Base-by-base conservation (phyloP, 2,888 invertebrate species). In the Rotaria socialis region DNA sequence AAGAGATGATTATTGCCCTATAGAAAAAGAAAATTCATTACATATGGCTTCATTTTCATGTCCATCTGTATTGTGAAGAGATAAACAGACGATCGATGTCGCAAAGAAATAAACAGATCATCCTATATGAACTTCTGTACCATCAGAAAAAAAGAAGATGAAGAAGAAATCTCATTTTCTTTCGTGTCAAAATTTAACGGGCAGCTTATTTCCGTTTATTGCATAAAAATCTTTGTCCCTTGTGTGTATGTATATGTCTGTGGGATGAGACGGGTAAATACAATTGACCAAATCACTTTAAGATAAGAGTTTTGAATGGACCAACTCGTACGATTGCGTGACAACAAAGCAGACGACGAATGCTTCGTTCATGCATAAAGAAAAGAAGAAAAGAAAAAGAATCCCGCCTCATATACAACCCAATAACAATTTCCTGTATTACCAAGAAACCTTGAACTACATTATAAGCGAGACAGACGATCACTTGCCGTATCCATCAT, bases 1-100 rank as follows among this genome's bases (percentile, higher is more conserved):
- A 67, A 67, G 67, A 67, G 67, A 67, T 67, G 67, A 67, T 67
- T 67, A 67, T 67, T 67, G 35, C 67, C 67, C 67, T 67, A 67
- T 67, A 67, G 67, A 67, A 67, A 67, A 35, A 35, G 35, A 35
- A 35, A 67, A 67, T 67, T 67, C 67, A 67, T 67, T 67, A 67
- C 67, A 67, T 67, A 67, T 67, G 67, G 67, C 67, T 67, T 67
- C 67, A 67, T 67, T 67, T 67, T 67, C 19, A 67, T 67, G 35
- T 67, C 67, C 67, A 67, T 67, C 67, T 67, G 67, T 67, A 67
- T 56, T 5, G 35, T 35, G 35, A 67, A 67, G 67, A 67, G 67
- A 67, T 67, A 67, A 67, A 67, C 67, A 67, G 67, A 67, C 67
- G 67, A 41, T 67, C 35, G 67, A 67, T 67, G 35, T 67, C 27